Evolutionary conservation across 92 coral and sea anemone genomes (phyloP).

Genomic region (Meandrina meandrites): DNA sequence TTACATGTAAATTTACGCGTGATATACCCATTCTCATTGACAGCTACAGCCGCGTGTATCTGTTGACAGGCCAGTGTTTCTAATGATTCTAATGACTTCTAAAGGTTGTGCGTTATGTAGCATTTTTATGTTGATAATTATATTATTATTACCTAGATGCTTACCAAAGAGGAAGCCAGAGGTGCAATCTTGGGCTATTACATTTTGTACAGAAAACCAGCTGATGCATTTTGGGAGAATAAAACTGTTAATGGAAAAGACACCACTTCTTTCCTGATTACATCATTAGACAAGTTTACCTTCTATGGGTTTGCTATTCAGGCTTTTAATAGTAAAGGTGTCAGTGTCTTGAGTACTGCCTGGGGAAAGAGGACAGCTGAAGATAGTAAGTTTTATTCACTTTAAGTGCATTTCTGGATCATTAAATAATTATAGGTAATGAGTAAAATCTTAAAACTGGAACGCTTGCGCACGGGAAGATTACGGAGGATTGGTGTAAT

Average conservation of each 20-base stretch:
- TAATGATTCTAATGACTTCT: too few species aligned
- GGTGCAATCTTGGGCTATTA: conserved; percentile 1
- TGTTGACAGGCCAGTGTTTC: too few species aligned
- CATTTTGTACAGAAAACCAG: not conserved
- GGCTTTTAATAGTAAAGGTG: conserved; percentile 33
- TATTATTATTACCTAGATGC: not conserved
- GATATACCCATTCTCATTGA: too few species aligned
- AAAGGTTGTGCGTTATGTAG: too few species aligned
- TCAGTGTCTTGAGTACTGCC: not conserved
- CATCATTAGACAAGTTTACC: conserved; percentile 8
- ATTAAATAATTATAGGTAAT: too few species aligned
- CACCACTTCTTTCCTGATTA: not conserved
- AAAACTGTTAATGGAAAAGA: conserved; percentile 1
- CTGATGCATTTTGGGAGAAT: not conserved
- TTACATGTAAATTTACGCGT: too few species aligned
- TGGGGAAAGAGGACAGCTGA: not conserved
- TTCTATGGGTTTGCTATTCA: conserved; percentile 9
- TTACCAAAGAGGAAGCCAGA: conserved; percentile 2
- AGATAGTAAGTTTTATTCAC: conserved; percentile 1
- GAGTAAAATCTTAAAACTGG: too few species aligned
- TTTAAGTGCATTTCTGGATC: not conserved
- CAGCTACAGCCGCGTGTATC: too few species aligned
- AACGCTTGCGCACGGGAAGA: too few species aligned
- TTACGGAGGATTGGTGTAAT: too few species aligned
- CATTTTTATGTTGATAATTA: too few species aligned